Evolutionary conservation across 2,113 vertebrate genomes (phyloP), one percentile per base, ranked within the genome.

Genomic region (Galemys pyrenaicus): DNA sequence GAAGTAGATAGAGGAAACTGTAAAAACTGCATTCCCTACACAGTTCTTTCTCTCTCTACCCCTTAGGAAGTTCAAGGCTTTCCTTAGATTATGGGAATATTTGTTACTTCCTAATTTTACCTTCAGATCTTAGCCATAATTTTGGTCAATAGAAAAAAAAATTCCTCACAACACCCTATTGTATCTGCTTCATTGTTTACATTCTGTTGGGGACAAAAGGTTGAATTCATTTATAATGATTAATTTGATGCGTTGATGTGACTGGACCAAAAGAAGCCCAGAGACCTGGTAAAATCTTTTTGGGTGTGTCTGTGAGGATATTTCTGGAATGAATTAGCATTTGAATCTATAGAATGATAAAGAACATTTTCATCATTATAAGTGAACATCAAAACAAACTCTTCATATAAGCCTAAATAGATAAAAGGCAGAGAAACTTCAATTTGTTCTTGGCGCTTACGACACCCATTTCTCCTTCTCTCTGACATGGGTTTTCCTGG

Each of bases 241-340:
- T 65, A 56, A 75, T 83, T 37, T 89, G 58, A n/a, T 75, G 24
- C 28, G n/a, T 58, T 60, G 60, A 49, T 78, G 37, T 67, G 37
- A 26, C 46, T 46, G 12, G 9, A 51, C 60, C 35, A 74, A 46
- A 60, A 37, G 49, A 82, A 28, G 41, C 30, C 49, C 30, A 58
- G 49, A 28, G 28, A 46, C 41, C 39, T 77, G 37, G 32, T 49
- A 68, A 89, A 75, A 68, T 51, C 2, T 49, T 75, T 82, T 44
- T 54, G 37, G 8, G 58, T 32, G 26, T 58, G 39, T 83, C 62
- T 89, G 5, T n/a, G 60, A 89, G 15, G 32, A 2, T 77, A 20
- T 89, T 84, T 84, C 70, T 94, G 51, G 49, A 62, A 89, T 51
- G 35, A 32, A 49, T 89, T 89, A 77, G n/a, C 5, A 65, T 54